phyloP scores from a whole-genome alignment of 2,113 vertebrate species.

The Ptychochromis oligacanthus region DNA sequence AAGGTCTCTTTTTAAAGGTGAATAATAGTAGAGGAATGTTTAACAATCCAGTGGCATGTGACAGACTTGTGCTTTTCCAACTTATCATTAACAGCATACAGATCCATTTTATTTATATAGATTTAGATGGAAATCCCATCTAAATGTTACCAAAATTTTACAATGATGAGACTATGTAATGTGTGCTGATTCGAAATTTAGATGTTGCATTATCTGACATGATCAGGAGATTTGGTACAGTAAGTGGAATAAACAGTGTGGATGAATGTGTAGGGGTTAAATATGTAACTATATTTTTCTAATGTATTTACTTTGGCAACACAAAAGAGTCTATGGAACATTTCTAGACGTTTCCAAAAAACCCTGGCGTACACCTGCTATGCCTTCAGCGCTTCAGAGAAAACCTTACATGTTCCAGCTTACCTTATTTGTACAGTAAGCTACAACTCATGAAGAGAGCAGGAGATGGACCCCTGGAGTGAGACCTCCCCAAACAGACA shows the following conservation, averaged over 20 bases:
- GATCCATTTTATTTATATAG: not conserved
- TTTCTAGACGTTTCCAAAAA: not conserved
- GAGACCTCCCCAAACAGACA: conserved; percentile 65
- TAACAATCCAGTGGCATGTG: conserved; percentile 45
- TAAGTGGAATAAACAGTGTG: not conserved
- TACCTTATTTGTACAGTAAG: conserved; percentile 47
- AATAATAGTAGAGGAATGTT: conserved; percentile 63
- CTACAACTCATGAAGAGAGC: conserved; percentile 40
- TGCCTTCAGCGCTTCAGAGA: conserved; percentile 35
- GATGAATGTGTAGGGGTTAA: not conserved
- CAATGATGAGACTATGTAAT: not conserved
- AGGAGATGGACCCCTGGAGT: conserved; percentile 61
- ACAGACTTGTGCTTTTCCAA: conserved; percentile 19
- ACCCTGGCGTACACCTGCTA: conserved; percentile 39
- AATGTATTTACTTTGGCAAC: too few relatives aligned
- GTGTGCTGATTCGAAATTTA: not conserved
- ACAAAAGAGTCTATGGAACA: not conserved
- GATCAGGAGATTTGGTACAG: not conserved
- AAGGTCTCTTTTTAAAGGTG: conserved; percentile 48
- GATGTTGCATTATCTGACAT: not conserved
- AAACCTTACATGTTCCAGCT: conserved; percentile 11
- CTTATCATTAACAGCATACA: conserved; percentile 10
- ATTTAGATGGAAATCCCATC: not conserved
- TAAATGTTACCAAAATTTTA: not conserved
- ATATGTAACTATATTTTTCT: not conserved